Base-by-base conservation (phyloP, 2,888 invertebrate species). In the Phania funesta region DNA sequence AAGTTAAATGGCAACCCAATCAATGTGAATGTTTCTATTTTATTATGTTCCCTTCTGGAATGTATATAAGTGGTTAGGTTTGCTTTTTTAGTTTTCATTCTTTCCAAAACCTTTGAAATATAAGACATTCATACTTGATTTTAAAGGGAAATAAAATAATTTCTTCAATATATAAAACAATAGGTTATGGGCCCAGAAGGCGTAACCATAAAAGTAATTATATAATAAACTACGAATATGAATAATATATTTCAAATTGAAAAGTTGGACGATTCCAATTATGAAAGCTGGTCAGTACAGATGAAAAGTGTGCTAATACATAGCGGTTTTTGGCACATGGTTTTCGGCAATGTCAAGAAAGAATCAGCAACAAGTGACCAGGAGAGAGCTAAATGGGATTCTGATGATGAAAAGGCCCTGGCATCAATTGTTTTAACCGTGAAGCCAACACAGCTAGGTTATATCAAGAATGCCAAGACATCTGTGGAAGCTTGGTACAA, bases 301-400 rank as follows among this genome's bases (percentile, higher is more conserved):
- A 79, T 79, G 79, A 62, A 26, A 7, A 79, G 73, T 44, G 73
- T 79, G 2, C 52, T 79, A n/a, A 74, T 60, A 18, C 68, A 68
- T 9, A 38, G 68, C 18, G 68, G 54, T 7, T 44, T 44, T 18
- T 54, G 54, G 54, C 54, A 68, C 9, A 41, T 68, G 0, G 54
- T 29, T 2, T 52, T 20, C 29, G 68, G 54, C 11, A 38, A 54
- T 5, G 13, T 26, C 9, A 56, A 54, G 11, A 54, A 8, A 3
- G 68, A 20, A 29, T 29, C n/a, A 24, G 6, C 5, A 20, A 9
- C 54, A 18, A 46, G 64, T 70, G 54, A 24, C 0, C 29, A 29
- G 29, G 44, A 44, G 22, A 56, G 46, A 22, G 22, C 9, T 2
- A 46, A 70, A 20, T 71, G 58, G 70, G 58, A 58, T 9, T 58